Conservation (phyloP, 2,113 vertebrate genomes). For the Todiramphus chloris region DNA sequence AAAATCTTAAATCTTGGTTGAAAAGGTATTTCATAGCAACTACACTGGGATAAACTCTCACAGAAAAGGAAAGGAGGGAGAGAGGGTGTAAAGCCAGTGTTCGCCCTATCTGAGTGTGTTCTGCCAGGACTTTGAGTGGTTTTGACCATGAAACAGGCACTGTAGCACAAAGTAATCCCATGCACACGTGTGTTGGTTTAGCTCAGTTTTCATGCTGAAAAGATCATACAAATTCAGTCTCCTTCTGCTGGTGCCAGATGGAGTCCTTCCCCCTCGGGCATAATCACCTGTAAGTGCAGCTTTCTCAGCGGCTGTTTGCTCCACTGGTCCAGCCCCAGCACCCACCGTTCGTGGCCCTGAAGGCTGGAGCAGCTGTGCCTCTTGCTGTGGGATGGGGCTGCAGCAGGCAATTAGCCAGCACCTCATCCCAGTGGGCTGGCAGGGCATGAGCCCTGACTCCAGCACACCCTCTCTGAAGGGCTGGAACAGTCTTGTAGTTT, state of each 20-base stretch:
- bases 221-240: background rate
- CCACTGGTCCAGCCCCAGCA: background rate
- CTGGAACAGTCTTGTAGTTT: background rate
- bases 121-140: background rate
- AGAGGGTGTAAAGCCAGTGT: background rate
- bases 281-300: background rate
- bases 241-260: background rate
- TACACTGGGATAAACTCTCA: background rate
- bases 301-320: background rate
- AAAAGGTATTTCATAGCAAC: background rate
- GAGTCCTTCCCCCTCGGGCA: background rate
- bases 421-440: background rate
- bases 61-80: background rate
- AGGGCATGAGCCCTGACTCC: background rate
- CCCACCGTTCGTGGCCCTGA: accelerated
- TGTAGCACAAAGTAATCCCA: background rate
- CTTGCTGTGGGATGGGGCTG: background rate
- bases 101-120: background rate
- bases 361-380: background rate
- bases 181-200: accelerated
- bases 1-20: background rate
- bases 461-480: background rate
- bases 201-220: background rate
- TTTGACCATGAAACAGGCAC: background rate
- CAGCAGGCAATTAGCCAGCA: accelerated